These are phyloP conservation scores for Clarias gariepinus DNA, from an alignment of 2,113 vertebrate genomes.

Conservation along the genomic window DNA sequence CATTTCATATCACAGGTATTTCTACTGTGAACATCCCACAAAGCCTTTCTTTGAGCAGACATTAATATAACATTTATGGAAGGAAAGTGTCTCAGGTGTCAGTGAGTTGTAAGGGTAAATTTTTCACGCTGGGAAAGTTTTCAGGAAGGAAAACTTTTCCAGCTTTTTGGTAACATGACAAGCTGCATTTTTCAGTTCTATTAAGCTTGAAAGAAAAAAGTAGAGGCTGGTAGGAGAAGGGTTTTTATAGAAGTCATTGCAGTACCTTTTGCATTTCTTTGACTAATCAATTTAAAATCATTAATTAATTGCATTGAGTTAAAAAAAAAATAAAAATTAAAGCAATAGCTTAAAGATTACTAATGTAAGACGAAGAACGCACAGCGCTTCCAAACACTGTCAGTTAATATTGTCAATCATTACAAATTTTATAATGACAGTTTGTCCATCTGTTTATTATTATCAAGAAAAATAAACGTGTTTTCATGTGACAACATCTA, in stretches of 20 bases:
- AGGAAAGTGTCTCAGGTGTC: background rate
- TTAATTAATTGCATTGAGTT: too few species aligned
- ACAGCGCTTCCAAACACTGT: background rate
- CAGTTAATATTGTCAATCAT: background rate
- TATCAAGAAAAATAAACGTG: too few species aligned
- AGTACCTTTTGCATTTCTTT: too few species aligned
- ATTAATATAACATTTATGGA: background rate
- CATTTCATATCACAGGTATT: background rate
- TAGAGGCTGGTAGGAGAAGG: too few species aligned
- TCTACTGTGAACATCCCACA: background rate
- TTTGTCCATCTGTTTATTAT: background rate
- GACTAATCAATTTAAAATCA: too few species aligned
- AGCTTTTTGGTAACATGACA: too few species aligned
- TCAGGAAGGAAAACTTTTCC: too few species aligned
- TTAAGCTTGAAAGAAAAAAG: too few species aligned
- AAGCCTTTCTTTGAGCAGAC: background rate
- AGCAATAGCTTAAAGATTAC: background rate
- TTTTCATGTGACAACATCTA: too few species aligned
- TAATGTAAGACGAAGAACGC: background rate
- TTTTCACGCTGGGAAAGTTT: background rate
- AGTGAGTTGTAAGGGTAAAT: background rate
- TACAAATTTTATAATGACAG: background rate
- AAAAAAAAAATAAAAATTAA: background rate
- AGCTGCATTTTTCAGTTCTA: too few species aligned
- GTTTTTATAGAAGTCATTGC: too few species aligned